Conservation (phyloP, 2,797 vertebrate genomes). For the Morus bassanus region DNA sequence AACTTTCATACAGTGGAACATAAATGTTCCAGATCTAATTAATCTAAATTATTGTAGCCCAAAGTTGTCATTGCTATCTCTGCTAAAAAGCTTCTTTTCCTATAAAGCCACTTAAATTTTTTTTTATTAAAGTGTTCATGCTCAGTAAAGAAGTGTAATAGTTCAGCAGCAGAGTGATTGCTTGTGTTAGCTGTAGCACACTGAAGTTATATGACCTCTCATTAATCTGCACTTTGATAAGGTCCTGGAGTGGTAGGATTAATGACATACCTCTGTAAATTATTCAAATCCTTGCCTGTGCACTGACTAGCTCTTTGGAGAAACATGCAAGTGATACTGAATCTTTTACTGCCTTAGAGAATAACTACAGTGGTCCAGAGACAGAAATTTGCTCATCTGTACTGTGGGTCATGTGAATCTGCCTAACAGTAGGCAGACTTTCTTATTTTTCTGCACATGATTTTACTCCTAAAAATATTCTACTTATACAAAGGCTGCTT, state of each 20-base stretch:
- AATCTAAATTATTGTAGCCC: not conserved
- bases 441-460: not conserved
- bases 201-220: constrained; percentile 33
- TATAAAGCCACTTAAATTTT: not conserved
- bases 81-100: not conserved
- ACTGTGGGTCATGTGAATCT: not conserved
- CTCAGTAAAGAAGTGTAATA: not conserved
- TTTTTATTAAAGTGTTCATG: not conserved
- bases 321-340: not conserved
- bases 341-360: not conserved
- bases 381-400: not conserved
- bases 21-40: not conserved
- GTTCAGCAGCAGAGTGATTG: not conserved
- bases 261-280: constrained; percentile 33
- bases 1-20: not conserved
- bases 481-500: not conserved
- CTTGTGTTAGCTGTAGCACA: not conserved
- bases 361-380: not conserved
- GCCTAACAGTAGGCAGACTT: not conserved
- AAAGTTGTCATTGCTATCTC: not conserved
- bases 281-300: constrained; percentile 43
- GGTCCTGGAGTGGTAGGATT: constrained; percentile 21
- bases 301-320: not conserved
- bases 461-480: not conserved
- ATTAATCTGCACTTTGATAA: constrained; percentile 59